Conservation (phyloP, 2,888 invertebrate species). For the Chirona hameri region DNA sequence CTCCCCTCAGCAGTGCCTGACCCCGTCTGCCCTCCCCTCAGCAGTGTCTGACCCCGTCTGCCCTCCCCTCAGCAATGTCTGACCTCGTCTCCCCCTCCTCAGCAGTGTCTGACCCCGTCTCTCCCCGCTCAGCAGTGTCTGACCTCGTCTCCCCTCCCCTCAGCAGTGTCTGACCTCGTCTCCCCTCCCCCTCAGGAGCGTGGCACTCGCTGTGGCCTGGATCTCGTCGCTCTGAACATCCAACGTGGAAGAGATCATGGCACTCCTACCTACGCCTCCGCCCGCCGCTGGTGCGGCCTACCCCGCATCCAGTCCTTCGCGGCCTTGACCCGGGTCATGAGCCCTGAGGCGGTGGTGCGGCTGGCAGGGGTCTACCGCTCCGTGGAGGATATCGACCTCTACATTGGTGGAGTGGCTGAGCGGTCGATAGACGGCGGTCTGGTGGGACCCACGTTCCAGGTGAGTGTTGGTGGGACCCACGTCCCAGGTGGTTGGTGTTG, state of each 20-base stretch:
- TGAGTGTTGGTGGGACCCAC: no score
- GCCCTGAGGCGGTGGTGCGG: slow-evolving; percentile 5
- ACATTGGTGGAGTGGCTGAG: slow-evolving; percentile 74
- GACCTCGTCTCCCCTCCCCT: no score
- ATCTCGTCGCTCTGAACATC: slow-evolving; percentile 40
- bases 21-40: no score
- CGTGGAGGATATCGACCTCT: slow-evolving; percentile 76
- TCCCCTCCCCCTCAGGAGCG: slow-evolving; percentile 26
- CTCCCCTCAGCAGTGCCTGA: no score
- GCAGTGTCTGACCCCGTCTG: no score
- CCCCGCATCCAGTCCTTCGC: neutral
- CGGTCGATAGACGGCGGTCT: slow-evolving; percentile 61
- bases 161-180: no score
- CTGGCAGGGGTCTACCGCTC: slow-evolving; percentile 53
- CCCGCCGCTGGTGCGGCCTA: neutral
- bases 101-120: no score
- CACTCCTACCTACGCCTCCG: slow-evolving; percentile 25
- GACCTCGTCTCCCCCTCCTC: no score
- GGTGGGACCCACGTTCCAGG: slow-evolving; percentile 72
- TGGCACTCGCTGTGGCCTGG: slow-evolving; percentile 37
- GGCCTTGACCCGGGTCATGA: slow-evolving; percentile 29
- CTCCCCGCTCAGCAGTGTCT: no score
- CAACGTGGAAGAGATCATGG: slow-evolving; percentile 34
- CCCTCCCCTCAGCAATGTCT: no score
- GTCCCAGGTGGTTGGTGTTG: no score